Percentiles rank a stretch among this genome's conserved stretches.
These are phyloP conservation scores for Clupea harengus DNA, from an alignment of 2,113 vertebrate genomes.

Conservation along the genomic window DNA sequence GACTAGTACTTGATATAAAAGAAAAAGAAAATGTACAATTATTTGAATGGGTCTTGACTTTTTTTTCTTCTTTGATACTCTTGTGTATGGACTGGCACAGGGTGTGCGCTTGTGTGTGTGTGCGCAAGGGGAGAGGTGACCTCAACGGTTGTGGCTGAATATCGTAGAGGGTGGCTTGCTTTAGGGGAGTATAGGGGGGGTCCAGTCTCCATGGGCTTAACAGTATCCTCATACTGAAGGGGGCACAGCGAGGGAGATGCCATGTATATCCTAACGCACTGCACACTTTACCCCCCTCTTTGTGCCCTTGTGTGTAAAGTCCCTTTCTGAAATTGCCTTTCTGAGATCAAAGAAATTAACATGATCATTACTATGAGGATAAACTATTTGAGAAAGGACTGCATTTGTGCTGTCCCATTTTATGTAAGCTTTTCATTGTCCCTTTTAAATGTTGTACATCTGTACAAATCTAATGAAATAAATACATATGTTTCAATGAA, in stretches of 20 bases:
- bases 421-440: background rate
- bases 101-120: background rate
- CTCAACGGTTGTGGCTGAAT: background rate
- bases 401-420: background rate
- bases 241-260: background rate
- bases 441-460: constrained; percentile 9
- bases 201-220: background rate
- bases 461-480: constrained; percentile 12
- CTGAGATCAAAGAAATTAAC: constrained; percentile 12
- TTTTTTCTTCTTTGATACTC: background rate
- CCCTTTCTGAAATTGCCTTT: background rate
- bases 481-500: constrained; percentile 15
- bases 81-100: background rate
- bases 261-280: background rate
- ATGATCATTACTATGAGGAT: background rate
- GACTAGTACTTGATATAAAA: background rate
- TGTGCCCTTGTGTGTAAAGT: background rate
- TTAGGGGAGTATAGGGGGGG: background rate
- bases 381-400: background rate
- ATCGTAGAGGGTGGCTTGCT: background rate
- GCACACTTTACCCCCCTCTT: background rate
- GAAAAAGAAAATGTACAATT: background rate
- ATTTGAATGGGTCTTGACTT: background rate
- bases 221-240: background rate
- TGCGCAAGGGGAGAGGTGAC: background rate